These are phyloP conservation scores for Melanaphis sacchari DNA, from an alignment of 1,140 invertebrate genomes.

Conservation along the genomic window DNA sequence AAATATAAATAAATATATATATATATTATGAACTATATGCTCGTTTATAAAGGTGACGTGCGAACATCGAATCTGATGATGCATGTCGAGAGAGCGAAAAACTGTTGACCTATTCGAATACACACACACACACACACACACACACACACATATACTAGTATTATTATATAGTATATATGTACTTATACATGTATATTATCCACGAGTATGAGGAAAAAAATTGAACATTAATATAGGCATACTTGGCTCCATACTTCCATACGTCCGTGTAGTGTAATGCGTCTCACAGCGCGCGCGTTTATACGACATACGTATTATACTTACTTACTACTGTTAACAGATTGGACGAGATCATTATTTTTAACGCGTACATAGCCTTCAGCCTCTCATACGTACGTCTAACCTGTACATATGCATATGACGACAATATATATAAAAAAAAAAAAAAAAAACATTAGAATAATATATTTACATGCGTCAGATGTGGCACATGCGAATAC, in stretches of 20 bases:
- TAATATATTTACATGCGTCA: not conserved
- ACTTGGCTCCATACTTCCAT: not conserved
- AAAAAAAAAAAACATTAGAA: not conserved
- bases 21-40: not conserved
- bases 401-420: not conserved
- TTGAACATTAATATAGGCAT: not conserved
- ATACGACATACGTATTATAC: not conserved
- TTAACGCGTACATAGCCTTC: not conserved
- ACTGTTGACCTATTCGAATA: not conserved
- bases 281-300: not conserved
- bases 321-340: not conserved
- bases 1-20: not conserved
- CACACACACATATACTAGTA: not conserved
- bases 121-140: not conserved
- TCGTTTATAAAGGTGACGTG: not conserved
- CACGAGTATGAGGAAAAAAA: not conserved
- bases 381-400: not conserved
- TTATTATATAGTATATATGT: not conserved
- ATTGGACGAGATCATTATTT: constrained; percentile 23
- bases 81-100: not conserved
- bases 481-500: constrained; percentile 29
- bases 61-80: not conserved
- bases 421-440: not conserved
- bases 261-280: not conserved
- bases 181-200: not conserved